Conservation (phyloP, 1,140 invertebrate species). For the Microplitis demolitor region DNA sequence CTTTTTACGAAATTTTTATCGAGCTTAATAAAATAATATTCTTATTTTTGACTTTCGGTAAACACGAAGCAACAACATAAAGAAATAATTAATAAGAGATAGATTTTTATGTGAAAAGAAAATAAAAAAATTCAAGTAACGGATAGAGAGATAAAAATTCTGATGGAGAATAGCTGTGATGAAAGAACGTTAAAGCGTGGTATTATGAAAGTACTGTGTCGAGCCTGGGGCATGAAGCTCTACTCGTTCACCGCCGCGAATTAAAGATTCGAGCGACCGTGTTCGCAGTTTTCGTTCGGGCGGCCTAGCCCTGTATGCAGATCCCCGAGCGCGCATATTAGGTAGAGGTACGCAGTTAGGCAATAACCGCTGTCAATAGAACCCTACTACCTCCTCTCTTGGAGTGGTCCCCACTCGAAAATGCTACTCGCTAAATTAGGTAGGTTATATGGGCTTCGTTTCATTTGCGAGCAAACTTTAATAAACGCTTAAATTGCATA, state of each 20-base stretch:
- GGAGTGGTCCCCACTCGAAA: conserved; percentile 54
- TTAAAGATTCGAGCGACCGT: conserved; percentile 33
- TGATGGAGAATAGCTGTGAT: neutral
- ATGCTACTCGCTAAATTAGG: conserved; percentile 64
- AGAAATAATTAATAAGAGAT: conserved; percentile 5
- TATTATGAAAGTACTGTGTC: conserved; percentile 28
- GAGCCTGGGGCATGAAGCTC: conserved; percentile 22
- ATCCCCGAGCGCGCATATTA: conserved; percentile 54
- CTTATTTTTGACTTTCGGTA: too few species aligned
- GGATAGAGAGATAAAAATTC: neutral
- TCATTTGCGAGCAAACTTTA: conserved; percentile 65
- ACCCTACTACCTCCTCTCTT: conserved; percentile 27
- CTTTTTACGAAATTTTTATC: too few species aligned
- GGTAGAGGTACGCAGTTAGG: conserved; percentile 63
- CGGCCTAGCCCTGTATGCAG: conserved; percentile 32
- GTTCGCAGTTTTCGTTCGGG: conserved; percentile 39
- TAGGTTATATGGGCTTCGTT: conserved; percentile 65
- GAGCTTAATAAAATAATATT: neutral
- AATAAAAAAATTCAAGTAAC: neutral
- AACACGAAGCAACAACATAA: neutral
- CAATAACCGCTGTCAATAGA: conserved; percentile 64
- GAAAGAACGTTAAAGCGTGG: conserved; percentile 8
- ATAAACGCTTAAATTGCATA: conserved; percentile 64
- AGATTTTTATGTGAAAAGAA: neutral
- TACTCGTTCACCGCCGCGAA: conserved; percentile 28